These are phyloP conservation scores for Brenthis daphne DNA, from an alignment of 2,888 invertebrate species.

Conservation along the genomic window DNA sequence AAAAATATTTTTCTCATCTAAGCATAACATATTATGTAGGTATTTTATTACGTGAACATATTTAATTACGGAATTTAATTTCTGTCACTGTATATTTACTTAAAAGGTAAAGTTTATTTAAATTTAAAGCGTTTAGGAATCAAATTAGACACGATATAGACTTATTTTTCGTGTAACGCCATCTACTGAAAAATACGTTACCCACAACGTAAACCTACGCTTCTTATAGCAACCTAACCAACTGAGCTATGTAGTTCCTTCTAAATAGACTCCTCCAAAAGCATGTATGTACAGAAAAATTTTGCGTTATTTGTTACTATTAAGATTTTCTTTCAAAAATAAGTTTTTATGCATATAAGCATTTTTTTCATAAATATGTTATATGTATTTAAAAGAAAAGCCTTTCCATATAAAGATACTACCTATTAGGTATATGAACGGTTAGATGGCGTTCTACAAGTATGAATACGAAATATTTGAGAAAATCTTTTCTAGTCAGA, in stretches of 20 bases:
- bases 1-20: too few relatives aligned
- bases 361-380: background rate
- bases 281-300: too few relatives aligned
- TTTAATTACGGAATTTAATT: too few relatives aligned
- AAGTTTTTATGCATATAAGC: background rate
- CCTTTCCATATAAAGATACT: background rate
- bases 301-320: too few relatives aligned
- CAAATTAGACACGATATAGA: background rate
- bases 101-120: too few relatives aligned
- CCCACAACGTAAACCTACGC: constrained; percentile 21
- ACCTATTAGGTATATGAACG: constrained; percentile 1
- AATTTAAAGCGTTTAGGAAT: too few relatives aligned
- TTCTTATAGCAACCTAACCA: background rate
- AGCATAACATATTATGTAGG: too few relatives aligned
- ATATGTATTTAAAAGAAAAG: background rate
- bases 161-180: constrained; percentile 16
- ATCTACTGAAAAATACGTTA: constrained; percentile 25
- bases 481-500: background rate
- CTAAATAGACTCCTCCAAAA: background rate
- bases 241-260: background rate
- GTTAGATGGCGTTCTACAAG: constrained; percentile 25
- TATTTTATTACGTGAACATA: too few relatives aligned
- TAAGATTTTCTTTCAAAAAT: background rate
- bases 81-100: too few relatives aligned
- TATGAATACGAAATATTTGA: background rate